Evolutionary conservation across 2,888 invertebrate genomes (phyloP).

Genomic region (Oscheius sp.): DNA sequence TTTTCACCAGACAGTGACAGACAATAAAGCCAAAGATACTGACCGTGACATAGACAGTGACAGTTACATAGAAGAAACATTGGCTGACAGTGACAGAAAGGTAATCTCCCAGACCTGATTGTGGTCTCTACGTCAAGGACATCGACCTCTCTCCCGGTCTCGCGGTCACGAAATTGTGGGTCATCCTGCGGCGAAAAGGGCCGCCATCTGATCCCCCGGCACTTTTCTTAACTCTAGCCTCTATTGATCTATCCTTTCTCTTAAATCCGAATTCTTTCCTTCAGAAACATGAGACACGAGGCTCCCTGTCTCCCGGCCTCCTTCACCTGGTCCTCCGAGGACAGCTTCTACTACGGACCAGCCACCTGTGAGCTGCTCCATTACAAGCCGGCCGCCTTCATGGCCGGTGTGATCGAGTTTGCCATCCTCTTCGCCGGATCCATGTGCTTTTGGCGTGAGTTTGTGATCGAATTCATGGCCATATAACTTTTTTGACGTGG

Average conservation of each 20-base stretch:
- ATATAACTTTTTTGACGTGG: too few relatives aligned
- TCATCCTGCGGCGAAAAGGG: neutral
- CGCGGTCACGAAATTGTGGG: constrained; percentile 7
- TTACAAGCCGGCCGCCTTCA: constrained; percentile 59
- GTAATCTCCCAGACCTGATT: neutral
- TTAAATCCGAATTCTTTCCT: neutral
- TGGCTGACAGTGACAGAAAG: too few relatives aligned
- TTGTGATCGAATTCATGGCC: neutral
- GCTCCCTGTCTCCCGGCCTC: constrained; percentile 49
- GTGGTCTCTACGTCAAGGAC: constrained; percentile 24
- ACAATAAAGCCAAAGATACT: too few relatives aligned
- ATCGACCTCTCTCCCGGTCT: neutral
- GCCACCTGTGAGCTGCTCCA: constrained; percentile 69
- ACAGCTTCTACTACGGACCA: constrained; percentile 68
- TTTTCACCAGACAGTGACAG: too few relatives aligned
- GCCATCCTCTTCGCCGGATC: constrained; percentile 43
- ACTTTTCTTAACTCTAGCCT: neutral
- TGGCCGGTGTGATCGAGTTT: constrained; percentile 48
- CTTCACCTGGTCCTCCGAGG: constrained; percentile 63
- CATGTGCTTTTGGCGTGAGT: constrained; percentile 49
- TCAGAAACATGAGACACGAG: constrained; percentile 5
- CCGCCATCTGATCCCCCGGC: constrained; percentile 9
- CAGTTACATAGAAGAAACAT: too few relatives aligned
- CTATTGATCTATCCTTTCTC: constrained; percentile 1
- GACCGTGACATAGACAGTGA: too few relatives aligned